phyloP scores from a whole-genome alignment of 2,797 vertebrate genomes.

The Otolemur crassicaudatus region DNA sequence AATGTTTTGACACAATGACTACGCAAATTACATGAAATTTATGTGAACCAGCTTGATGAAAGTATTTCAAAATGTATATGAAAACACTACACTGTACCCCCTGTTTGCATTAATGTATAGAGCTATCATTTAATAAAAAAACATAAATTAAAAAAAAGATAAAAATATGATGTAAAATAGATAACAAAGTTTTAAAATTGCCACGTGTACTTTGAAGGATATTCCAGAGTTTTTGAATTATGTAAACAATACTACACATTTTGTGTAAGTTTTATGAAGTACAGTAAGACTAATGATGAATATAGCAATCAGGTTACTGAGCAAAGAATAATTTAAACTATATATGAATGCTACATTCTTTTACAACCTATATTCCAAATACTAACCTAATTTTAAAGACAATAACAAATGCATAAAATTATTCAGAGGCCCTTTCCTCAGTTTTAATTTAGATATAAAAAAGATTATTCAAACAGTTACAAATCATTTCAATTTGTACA shows the following conservation, averaged over 20 bases:
- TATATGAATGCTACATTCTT: background rate
- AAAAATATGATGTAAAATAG: constrained; percentile 9
- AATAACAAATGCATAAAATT: background rate
- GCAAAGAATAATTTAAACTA: background rate
- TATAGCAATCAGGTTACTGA: background rate
- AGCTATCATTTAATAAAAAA: no score
- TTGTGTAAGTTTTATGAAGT: background rate
- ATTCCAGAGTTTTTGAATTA: background rate
- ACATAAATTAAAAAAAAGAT: background rate
- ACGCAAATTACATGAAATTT: no score
- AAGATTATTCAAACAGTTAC: background rate
- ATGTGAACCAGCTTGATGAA: no score
- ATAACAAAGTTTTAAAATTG: background rate
- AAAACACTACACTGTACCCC: no score
- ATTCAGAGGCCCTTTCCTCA: background rate
- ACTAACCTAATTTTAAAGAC: background rate
- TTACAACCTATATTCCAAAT: background rate
- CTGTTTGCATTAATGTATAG: no score
- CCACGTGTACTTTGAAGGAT: background rate
- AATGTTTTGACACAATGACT: no score
- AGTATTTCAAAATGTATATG: no score
- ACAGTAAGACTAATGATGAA: background rate
- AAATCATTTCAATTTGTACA: background rate
- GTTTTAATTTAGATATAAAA: constrained; percentile 37
- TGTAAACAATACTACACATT: background rate